Evolutionary conservation across 2,888 invertebrate species (phyloP).

Genomic region (Andrena flavipes): DNA sequence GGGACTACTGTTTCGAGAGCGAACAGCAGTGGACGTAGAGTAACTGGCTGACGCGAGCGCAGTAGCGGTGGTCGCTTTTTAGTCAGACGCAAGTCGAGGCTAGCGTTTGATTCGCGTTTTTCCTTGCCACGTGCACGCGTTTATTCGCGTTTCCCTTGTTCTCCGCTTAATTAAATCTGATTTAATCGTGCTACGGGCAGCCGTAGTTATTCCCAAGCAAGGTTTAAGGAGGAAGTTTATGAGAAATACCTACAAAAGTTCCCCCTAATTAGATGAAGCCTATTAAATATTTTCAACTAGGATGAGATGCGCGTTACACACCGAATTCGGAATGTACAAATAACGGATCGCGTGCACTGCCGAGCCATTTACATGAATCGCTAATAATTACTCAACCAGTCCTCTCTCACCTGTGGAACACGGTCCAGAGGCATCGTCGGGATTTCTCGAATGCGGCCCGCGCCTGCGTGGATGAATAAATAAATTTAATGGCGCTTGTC

Average conservation of each 20-base stretch:
- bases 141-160: too few species aligned
- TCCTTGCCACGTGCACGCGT: too few species aligned
- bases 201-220: too few species aligned
- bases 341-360: neutral
- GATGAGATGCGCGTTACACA: neutral
- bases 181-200: too few species aligned
- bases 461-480: constrained; percentile 79
- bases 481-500: constrained; percentile 84
- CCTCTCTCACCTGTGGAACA: constrained; percentile 69
- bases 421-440: constrained; percentile 36
- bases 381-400: constrained; percentile 57
- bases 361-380: constrained; percentile 38
- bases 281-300: neutral
- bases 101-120: too few species aligned
- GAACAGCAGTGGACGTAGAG: neutral
- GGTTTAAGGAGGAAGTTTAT: too few species aligned
- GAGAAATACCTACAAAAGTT: neutral
- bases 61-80: neutral
- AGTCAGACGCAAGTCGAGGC: neutral
- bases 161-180: too few species aligned
- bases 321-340: constrained; percentile 1
- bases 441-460: constrained; percentile 57
- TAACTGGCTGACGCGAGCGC: neutral
- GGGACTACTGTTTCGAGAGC: neutral
- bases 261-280: too few species aligned